Evolutionary conservation across 1,140 invertebrate species (phyloP), one percentile per base, ranked within the genome.

Genomic region (Nebria ingens): DNA sequence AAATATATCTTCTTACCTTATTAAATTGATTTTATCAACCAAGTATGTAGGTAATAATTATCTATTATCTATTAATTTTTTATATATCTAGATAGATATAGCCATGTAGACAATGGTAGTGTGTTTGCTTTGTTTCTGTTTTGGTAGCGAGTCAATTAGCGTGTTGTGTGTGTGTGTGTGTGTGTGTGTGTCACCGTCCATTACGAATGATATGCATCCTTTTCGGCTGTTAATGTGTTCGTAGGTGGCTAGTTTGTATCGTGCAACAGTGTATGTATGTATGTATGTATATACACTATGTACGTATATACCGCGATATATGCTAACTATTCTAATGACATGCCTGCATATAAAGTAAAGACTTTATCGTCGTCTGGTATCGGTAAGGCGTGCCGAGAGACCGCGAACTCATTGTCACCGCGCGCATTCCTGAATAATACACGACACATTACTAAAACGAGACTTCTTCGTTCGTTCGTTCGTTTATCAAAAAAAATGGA

Each of bases 131-230:
- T n/a, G n/a, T n/a, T n/a, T n/a, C n/a, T n/a, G n/a, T n/a, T n/a
- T n/a, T n/a, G n/a, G n/a, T n/a, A n/a, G n/a, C n/a, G n/a, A n/a
- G n/a, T n/a, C n/a, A n/a, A n/a, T n/a, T n/a, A n/a, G n/a, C n/a
- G n/a, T n/a, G n/a, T n/a, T n/a, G n/a, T n/a, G n/a, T n/a, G n/a
- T n/a, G n/a, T n/a, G n/a, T n/a, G n/a, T n/a, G n/a, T n/a, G n/a
- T n/a, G n/a, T n/a, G n/a, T n/a, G n/a, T n/a, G n/a, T n/a, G 15
- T 45, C 40, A 45, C 40, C 40, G 25, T 34, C 25, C 25, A 34
- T 34, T 34, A 45, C 40, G 15, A 17, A 17, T 11, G 40, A 45
- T 45, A 45, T 45, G 40, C 40, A 45, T 45, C 40, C 40, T 11
- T 11, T 45, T 45, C 40, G 40, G 40, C 3, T n/a, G 40, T 34